These are phyloP conservation scores for Rostratula benghalensis DNA, from an alignment of 2,113 vertebrate species.

Conservation along the genomic window DNA sequence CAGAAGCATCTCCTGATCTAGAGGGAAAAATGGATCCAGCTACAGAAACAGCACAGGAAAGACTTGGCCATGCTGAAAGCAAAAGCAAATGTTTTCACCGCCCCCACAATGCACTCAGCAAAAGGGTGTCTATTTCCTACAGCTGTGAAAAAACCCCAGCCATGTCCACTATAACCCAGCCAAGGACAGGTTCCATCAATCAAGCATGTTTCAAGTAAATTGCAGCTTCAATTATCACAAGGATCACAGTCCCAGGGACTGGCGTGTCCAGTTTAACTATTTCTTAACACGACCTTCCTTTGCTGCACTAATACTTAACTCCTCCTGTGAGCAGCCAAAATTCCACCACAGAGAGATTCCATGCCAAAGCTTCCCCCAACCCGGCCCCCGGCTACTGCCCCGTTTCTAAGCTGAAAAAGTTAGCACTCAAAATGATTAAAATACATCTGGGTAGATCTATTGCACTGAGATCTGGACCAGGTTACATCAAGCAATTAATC, in stretches of 20 bases:
- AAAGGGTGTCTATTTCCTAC: not conserved
- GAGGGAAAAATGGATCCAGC: not conserved
- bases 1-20: not conserved
- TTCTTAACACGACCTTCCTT: not conserved
- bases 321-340: not conserved
- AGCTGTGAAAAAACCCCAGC: not conserved
- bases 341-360: not conserved
- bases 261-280: not conserved
- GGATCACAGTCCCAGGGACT: not conserved
- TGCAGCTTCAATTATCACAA: not conserved
- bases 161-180: not conserved
- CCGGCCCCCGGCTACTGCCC: too few relatives aligned
- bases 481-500: not conserved
- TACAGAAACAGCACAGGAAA: not conserved
- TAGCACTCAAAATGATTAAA: not conserved
- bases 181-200: not conserved
- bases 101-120: rapidly evolving
- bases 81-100: not conserved
- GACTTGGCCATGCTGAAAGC: not conserved
- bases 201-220: not conserved
- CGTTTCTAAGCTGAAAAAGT: not conserved
- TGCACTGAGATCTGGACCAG: not conserved
- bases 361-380: not conserved
- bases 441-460: not conserved
- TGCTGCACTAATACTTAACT: not conserved